Evolutionary conservation across 2,888 invertebrate species (phyloP), one percentile per base, ranked within the genome.

Genomic region (Eristalinus sepulchralis): DNA sequence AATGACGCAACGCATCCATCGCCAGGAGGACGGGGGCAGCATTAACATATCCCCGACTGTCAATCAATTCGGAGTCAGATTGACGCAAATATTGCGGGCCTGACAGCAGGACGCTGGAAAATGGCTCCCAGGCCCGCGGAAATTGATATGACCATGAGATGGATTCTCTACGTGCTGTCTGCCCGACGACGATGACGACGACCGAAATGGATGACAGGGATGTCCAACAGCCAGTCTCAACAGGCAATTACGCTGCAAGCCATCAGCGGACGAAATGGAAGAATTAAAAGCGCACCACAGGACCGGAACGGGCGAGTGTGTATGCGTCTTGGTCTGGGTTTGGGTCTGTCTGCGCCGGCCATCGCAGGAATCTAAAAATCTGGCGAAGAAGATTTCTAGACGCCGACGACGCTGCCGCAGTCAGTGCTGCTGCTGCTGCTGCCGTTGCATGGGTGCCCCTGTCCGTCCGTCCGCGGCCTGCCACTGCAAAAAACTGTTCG

Each of bases 201-300:
- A 76, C 77, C 82, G 36, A 82, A 85, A 85, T 73, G 82, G 77
- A 85, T 85, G 82, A 85, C 85, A 85, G 81, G 64, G 70, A 85
- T 85, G 85, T 81, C 85, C 81, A 85, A 72, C 81, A 85, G 85
- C 78, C 85, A 73, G 85, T 70, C 77, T 63, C 63, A 85, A 85
- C 77, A 85, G 85, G 85, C 85, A 85, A 85, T 85, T 85, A 85
- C 85, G 81, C 82, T 77, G 81, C 68, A 85, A 72, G 64, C 85
- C 77, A 73, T 85, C 85, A 82, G 68, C 77, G 13, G 59, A 78
- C 70, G 82, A 81, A 72, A 72, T 68, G 64, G 60, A 60, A 60
- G 82, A 82, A 81, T 81, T 73, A 77, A 68, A 85, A 70, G 60
- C 72, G 36, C 59, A n/a, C 60, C 53, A 36, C 31, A 64, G 55